Evolutionary conservation across 2,888 invertebrate species (phyloP), one percentile per base, ranked within the genome.

Genomic region (Eremobia ochroleuca): DNA sequence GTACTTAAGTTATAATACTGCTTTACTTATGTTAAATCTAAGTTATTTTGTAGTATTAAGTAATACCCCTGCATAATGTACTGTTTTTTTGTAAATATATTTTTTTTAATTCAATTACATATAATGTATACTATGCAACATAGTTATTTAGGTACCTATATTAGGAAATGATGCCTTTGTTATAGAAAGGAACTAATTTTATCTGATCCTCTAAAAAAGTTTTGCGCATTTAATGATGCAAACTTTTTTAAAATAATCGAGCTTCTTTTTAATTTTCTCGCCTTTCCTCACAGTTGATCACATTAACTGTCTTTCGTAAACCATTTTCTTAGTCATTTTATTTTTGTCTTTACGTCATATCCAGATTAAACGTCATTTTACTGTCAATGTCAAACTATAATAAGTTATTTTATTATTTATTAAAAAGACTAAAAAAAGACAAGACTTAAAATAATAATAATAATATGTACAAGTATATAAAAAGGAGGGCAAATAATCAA

Each of bases 1-100:
- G 82, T 82, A 82, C 82, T 85, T 82, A 85, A 69, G 59, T 76
- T 69, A 46, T 43, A 61, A 31, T 66, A 55, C 5, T 46, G 55
- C 68, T 77, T 77, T 83, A 83, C 31, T 31, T 70, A 49, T 11
- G 49, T 62, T 66, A 40, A 58, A 62, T 62, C 9, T 69, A 80
- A 79, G 85, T 81, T 82, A 65, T 55, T 83, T 72, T 49, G 0
- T 55, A 59, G 15, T 13, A 70, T 43, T 4, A n/a, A 25, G 9
- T 58, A 25, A 52, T 31, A 37, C 31, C 0, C 3, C n/a, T 66
- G 28, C 25, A 15, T 58, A 25, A 15, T 25, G 34, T 46, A 83
- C 18, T 13, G 15, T 37, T 55, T 52, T 43, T 37, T 37, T 81
- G 58, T 72, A 69, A 68, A 55, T 70, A 31, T 43, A n/a, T 61